A percentile compares a stretch with the other conserved stretches of the same genome.
Evolutionary conservation across 2,888 invertebrate species (phyloP).

Genomic region (Lottia scabra): DNA sequence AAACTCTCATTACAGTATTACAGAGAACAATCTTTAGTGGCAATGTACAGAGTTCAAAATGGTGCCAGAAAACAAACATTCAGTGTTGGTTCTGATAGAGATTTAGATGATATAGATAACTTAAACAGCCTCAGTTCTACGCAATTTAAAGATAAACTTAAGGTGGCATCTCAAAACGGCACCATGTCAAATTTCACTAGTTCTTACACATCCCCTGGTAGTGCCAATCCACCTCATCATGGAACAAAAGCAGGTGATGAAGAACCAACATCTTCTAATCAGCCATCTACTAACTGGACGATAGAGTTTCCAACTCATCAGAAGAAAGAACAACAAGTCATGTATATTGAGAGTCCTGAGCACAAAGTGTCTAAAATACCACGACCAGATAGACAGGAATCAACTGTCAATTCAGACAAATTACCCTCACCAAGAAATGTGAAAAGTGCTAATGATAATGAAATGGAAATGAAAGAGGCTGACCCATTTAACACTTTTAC

Average conservation of each 20-base stretch:
- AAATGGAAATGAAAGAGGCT: constrained; percentile 32
- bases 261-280: too few relatives aligned
- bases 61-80: constrained; percentile 20
- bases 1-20: neutral
- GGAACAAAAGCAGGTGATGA: too few relatives aligned
- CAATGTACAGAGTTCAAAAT: neutral
- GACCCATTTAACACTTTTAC: constrained; percentile 45
- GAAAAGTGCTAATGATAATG: constrained; percentile 38
- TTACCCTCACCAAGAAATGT: constrained; percentile 42
- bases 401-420: neutral
- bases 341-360: too few relatives aligned
- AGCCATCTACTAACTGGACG: too few relatives aligned
- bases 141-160: constrained; percentile 7
- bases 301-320: too few relatives aligned
- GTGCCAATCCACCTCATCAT: neutral
- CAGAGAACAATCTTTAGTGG: neutral
- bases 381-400: neutral
- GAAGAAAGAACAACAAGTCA: too few relatives aligned
- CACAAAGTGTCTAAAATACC: neutral
- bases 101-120: constrained; percentile 40
- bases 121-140: constrained; percentile 38
- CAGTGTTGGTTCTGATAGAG: constrained; percentile 48
- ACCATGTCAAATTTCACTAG: neutral
- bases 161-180: constrained; percentile 28
- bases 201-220: neutral